A percentile compares a stretch with the other conserved stretches of the same genome.
These are phyloP conservation scores for Cathartes aura DNA, from an alignment of 2,113 vertebrate genomes.

Conservation along the genomic window DNA sequence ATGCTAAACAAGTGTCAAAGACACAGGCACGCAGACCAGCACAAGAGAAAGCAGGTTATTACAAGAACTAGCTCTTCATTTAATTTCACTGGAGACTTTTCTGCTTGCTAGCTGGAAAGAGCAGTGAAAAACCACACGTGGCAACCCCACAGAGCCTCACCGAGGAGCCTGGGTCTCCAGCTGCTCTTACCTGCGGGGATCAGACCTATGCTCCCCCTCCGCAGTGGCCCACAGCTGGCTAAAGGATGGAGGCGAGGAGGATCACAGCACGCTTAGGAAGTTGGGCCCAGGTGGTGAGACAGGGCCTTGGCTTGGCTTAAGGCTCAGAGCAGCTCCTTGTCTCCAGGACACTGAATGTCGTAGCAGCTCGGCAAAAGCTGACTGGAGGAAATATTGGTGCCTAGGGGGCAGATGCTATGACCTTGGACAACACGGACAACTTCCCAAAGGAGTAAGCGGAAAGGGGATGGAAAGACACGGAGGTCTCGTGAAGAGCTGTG, in stretches of 20 bases:
- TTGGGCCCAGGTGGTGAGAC: neutral
- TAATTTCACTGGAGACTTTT: neutral
- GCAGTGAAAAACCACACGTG: neutral
- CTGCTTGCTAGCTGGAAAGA: neutral
- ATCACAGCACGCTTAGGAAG: neutral
- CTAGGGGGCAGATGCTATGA: neutral
- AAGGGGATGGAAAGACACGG: neutral
- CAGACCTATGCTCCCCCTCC: neutral
- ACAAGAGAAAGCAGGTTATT: neutral
- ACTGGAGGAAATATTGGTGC: neutral
- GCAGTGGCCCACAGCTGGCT: neutral
- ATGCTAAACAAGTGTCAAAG: neutral
- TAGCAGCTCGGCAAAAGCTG: neutral
- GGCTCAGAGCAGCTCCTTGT: neutral
- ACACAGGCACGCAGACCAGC: neutral
- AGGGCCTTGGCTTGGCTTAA: neutral
- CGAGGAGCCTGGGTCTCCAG: neutral
- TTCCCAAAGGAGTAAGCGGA: neutral
- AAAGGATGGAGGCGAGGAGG: neutral
- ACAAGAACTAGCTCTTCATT: neutral
- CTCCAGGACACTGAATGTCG: neutral
- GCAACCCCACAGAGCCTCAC: neutral
- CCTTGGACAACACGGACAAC: neutral
- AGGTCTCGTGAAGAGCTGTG: neutral
- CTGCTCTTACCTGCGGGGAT: neutral